Base-by-base conservation (phyloP, 2,797 vertebrate species). In the Emys orbicularis region DNA sequence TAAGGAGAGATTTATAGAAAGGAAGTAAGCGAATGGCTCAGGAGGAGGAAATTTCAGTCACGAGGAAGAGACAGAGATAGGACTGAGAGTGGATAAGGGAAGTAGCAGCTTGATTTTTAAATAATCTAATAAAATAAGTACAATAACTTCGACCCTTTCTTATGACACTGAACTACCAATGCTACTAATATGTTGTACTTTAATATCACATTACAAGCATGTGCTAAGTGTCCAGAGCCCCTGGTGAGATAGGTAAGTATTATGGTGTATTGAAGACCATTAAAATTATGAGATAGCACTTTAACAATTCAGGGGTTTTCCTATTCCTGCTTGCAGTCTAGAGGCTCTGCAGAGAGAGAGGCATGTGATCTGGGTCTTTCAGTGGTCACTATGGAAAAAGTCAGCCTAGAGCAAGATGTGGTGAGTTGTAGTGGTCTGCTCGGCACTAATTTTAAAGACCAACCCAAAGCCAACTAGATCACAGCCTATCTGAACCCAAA, bases 1-100 rank as follows among this genome's bases (percentile, higher is more conserved):
- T 96, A 97, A 96, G 86, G 83, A 88, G 92, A 97, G 96, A 96
- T 87, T 84, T 80, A 85, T 86, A 87, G 92, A 97, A 68, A 50
- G 65, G 76, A 87, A 95, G 37, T 31, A 37, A 95, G 68, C 76
- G 79, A 95, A 77, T 57, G 77, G 27, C 61, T 96, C 6, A 4
- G 92, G 92, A 92, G 77, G 57, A 79, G 89, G 76, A n/a, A 2
- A 0, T 86, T 96, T 81, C 88, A 86, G 65, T 53, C 86, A 85
- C 87, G 87, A 97, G 89, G 56, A 97, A 82, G 72, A 27, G 89
- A 15, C 80, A 89, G 87, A 94, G 90, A 90, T 44, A 94, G 37
- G 77, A 94, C 94, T 81, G 90, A 85, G 84, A 86, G 47, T 44
- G 21, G 68, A 44, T 86, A 94, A 85, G 72, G 18, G 29, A 59